Base-by-base conservation (phyloP, 2,113 vertebrate genomes). In the Pachyramphus minor region DNA sequence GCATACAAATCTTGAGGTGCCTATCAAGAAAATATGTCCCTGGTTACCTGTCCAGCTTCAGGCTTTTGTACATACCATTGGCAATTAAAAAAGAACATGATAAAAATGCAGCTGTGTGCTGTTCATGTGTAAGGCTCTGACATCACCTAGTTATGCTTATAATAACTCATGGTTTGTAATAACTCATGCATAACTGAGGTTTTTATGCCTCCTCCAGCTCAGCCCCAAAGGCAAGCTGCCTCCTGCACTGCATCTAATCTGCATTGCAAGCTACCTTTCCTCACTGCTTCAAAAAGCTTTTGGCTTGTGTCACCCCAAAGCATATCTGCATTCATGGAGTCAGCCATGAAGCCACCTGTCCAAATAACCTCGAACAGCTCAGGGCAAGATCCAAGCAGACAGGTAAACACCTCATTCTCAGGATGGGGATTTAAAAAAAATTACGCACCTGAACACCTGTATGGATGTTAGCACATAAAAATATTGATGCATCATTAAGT, bases 91-190 rank as follows among this genome's bases (percentile, higher is more conserved):
- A 83, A 59, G 60, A 58, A 64, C 27, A 78, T 30, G 17, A 85
- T 33, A 82, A 86, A 93, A 93, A 87, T 42, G 42, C 3, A 11
- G 24, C 52, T 4, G 3, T 78, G 37, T 44, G 55, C n/a, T 83
- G 63, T 45, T 66, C 50, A 11, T 88, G 60, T 8, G 33, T 75
- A 76, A 90, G 78, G 35, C 59, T 83, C 75, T 97, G 95, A 97
- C 94, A 87, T 92, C 95, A 95, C 50, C 9, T 5, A 90, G 84
- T 53, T 77, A 66, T 35, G 75, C 63, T 83, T 64, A 41, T 55
- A 95, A 90, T 84, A 96, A 89, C 31, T 84, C 64, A 8, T 74
- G 76, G 60, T 60, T 72, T 93, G 47, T 71, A 74, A 89, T 89
- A 86, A 78, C 80, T 72, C 75, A 14, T 13, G 23, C 1, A 5